Percentiles rank a stretch among this genome's conserved stretches.
Evolutionary conservation across 2,113 vertebrate species (phyloP).

Genomic region (Megaptera novaeangliae): DNA sequence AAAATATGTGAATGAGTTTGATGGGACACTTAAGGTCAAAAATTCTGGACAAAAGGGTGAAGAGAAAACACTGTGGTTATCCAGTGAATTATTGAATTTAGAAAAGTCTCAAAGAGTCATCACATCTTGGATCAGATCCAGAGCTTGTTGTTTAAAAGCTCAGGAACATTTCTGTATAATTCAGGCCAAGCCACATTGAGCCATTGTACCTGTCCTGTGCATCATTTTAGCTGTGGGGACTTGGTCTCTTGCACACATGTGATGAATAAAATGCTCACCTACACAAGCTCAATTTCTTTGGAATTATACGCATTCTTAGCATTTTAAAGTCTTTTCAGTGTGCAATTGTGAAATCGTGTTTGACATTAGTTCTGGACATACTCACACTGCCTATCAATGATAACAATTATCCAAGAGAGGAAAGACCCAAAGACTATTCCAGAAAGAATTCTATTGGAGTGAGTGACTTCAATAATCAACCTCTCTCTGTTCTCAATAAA

Average conservation of each 20-base stretch:
- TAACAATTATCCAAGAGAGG: neutral
- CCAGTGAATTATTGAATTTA: neutral
- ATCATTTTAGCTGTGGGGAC: neutral
- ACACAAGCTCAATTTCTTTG: neutral
- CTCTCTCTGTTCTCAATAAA: neutral
- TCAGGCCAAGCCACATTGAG: rapidly evolving
- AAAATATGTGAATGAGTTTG: neutral
- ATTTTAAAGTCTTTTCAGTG: neutral
- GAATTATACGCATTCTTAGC: neutral
- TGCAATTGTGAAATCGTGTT: neutral
- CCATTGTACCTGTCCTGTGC: rapidly evolving
- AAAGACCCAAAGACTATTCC: neutral
- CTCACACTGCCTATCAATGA: neutral
- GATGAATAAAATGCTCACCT: neutral
- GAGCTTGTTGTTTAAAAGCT: neutral
- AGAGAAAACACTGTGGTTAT: neutral
- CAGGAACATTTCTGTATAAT: neutral
- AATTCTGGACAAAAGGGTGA: no score
- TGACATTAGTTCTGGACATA: neutral
- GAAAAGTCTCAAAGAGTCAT: neutral
- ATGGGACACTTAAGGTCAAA: neutral
- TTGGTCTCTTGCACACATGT: neutral
- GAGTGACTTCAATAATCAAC: neutral
- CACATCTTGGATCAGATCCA: neutral
- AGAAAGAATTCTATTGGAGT: neutral